Percentiles rank a stretch among this genome's conserved stretches.
phyloP scores from a whole-genome alignment of 1,140 invertebrate genomes.

The Anastatus disparis region DNA sequence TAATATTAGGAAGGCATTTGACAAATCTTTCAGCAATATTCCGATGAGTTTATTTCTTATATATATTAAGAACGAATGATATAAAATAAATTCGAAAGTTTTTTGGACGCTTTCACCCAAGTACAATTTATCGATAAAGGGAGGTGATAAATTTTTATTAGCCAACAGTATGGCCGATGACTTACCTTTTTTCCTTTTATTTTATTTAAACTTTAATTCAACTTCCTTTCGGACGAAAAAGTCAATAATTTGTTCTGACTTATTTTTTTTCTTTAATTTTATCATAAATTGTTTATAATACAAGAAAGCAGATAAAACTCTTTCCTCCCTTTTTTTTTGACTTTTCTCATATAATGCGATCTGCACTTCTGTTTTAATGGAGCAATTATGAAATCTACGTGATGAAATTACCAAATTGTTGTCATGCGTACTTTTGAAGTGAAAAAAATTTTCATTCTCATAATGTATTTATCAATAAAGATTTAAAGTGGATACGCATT shows the following conservation, averaged over 20 bases:
- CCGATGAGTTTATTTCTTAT: background rate
- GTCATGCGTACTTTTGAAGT: background rate
- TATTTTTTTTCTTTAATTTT: too few species aligned
- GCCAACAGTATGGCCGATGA: background rate
- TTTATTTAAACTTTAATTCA: slow-evolving; percentile 29
- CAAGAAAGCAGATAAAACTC: background rate
- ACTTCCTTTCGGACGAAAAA: slow-evolving; percentile 25
- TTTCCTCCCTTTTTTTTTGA: background rate
- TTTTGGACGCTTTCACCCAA: slow-evolving; percentile 23
- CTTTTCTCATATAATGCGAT: background rate
- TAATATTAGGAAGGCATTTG: too few species aligned
- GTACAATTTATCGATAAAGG: slow-evolving; percentile 33
- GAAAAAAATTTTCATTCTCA: slow-evolving; percentile 15
- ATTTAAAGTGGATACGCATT: background rate
- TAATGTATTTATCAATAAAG: slow-evolving; percentile 35
- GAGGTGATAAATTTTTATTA: slow-evolving; percentile 36
- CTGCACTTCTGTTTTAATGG: slow-evolving; percentile 28
- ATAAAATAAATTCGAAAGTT: slow-evolving; percentile 30
- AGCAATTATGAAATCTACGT: slow-evolving; percentile 38
- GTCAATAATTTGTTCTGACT: slow-evolving; percentile 36
- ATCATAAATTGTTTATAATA: slow-evolving; percentile 27
- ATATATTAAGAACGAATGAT: background rate
- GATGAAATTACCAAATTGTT: slow-evolving; percentile 25
- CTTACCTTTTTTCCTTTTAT: background rate
- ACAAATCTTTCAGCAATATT: slow-evolving; percentile 9